A percentile compares a stretch with the other conserved stretches of the same genome.
These are phyloP conservation scores for Phenacoccus solenopsis DNA, from an alignment of 1,140 invertebrate genomes.

Conservation along the genomic window DNA sequence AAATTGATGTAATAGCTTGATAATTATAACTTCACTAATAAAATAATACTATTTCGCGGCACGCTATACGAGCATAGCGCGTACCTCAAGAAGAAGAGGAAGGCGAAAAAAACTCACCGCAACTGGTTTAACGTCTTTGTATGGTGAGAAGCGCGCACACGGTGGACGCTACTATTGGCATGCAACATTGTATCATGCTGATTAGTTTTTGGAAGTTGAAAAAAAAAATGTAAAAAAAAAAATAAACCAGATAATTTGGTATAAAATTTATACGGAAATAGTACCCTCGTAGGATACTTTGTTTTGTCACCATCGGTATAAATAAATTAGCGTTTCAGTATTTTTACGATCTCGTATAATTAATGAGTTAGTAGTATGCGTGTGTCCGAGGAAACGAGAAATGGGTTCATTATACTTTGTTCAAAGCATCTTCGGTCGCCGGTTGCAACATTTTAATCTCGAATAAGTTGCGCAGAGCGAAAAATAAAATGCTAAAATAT, in stretches of 20 bases:
- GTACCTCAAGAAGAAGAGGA: no score
- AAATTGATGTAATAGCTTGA: not conserved
- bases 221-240: not conserved
- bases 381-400: not conserved
- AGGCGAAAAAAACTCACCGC: not conserved
- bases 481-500: no score
- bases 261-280: not conserved
- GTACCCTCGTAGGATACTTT: not conserved
- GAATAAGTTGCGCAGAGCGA: no score
- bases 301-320: not conserved
- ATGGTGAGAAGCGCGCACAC: not conserved
- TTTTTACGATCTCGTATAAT: not conserved
- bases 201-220: no score
- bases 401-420: conserved; percentile 2
- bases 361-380: not conserved
- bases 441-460: no score
- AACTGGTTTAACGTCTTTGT: not conserved
- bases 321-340: not conserved
- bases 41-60: not conserved
- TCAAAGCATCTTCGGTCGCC: no score
- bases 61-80: not conserved
- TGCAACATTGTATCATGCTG: conserved; percentile 1
- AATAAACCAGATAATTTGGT: not conserved
- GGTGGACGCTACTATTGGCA: not conserved
- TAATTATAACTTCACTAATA: not conserved